Conservation (phyloP, 2,113 vertebrate genomes). For the Muntiacus muntjak region DNA sequence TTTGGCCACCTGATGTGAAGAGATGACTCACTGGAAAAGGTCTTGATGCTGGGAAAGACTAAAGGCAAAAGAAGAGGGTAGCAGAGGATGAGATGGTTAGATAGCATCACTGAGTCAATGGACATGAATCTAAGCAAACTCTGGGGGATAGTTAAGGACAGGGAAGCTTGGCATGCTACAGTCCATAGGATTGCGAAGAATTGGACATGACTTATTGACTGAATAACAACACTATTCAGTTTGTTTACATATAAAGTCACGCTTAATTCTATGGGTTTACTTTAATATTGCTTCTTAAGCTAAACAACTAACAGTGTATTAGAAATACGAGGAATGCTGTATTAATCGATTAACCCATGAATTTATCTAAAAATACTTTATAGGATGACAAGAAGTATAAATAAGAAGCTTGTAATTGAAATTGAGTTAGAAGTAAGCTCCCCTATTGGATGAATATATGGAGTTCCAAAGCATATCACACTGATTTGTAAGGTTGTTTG, state of each 20-base stretch:
- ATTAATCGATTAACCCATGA: not conserved
- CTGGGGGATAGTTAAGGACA: not conserved
- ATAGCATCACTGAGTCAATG: not conserved
- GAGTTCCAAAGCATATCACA: not conserved
- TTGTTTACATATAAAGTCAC: not conserved
- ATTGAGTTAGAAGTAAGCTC: conserved; percentile 1
- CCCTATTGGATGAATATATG: not conserved
- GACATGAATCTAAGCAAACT: not conserved
- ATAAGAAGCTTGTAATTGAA: not conserved
- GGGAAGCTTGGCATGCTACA: not conserved
- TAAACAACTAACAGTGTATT: not conserved
- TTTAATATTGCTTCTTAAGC: not conserved
- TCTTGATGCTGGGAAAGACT: not conserved
- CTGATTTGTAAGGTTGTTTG: not conserved
- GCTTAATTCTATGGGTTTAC: not conserved
- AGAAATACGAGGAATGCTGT: not conserved
- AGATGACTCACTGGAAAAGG: not conserved
- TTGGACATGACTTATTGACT: not conserved
- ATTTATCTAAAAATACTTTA: not conserved
- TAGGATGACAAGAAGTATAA: not conserved
- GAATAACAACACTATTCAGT: not conserved
- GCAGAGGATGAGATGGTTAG: not conserved
- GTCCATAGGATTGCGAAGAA: not conserved
- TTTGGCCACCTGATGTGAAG: not conserved
- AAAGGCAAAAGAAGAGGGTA: not conserved